These are phyloP conservation scores for Danio choprae DNA, from an alignment of 2,797 vertebrate genomes.

Conservation along the genomic window DNA sequence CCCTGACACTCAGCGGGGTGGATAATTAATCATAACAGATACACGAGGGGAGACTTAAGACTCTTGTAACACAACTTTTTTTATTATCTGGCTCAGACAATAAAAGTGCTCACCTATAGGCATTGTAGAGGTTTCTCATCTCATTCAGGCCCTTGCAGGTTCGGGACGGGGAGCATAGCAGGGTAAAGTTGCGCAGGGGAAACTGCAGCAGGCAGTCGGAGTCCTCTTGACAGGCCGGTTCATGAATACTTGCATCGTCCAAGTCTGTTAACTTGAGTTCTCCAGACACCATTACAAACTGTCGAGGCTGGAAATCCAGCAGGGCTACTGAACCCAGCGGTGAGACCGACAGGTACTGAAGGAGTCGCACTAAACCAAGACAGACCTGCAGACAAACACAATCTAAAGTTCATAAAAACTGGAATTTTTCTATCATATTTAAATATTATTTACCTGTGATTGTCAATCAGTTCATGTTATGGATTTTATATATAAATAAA, in stretches of 20 bases:
- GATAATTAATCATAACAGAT: conserved; percentile 53
- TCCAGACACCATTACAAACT: conserved; percentile 90
- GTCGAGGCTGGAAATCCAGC: conserved; percentile 92
- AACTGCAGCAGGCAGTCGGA: conserved; percentile 85
- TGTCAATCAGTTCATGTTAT: neutral
- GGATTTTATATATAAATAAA: neutral
- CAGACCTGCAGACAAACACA: conserved; percentile 81
- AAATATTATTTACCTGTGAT: neutral
- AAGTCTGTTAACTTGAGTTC: conserved; percentile 90
- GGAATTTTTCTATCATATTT: neutral
- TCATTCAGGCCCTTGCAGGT: conserved; percentile 86
- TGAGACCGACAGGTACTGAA: conserved; percentile 88
- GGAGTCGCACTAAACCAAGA: conserved; percentile 85
- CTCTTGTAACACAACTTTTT: conserved; percentile 43
- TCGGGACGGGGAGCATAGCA: conserved; percentile 76
- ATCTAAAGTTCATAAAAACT: conserved; percentile 5
- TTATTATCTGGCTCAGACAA: conserved; percentile 44
- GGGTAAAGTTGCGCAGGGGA: conserved; percentile 83
- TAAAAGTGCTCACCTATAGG: conserved; percentile 81
- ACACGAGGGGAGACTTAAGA: conserved; percentile 8
- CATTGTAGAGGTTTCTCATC: conserved; percentile 92
- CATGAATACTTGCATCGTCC: conserved; percentile 85
- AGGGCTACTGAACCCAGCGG: conserved; percentile 89
- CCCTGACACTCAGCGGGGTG: conserved; percentile 11
- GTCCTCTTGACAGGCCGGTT: conserved; percentile 76